phyloP scores from a whole-genome alignment of 2,888 invertebrate species.

The Chirona hameri region DNA sequence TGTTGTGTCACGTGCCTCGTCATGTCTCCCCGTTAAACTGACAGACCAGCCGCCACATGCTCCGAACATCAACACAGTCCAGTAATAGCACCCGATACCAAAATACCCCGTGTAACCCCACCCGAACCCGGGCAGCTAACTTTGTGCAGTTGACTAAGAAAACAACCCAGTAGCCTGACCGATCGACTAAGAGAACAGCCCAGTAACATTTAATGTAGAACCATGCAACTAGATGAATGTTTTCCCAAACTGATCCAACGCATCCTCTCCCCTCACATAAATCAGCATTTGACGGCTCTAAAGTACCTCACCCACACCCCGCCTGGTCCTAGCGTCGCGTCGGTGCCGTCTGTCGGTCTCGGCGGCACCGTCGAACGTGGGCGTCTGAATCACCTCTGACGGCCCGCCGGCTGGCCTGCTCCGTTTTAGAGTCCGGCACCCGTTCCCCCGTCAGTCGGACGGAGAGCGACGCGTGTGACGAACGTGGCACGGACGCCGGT shows the following conservation, averaged over 20 bases:
- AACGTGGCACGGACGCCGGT: slow-evolving; percentile 34
- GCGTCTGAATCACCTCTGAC: not conserved
- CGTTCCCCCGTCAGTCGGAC: slow-evolving; percentile 32
- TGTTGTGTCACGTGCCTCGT: not conserved
- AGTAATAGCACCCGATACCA: not conserved
- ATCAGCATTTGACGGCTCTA: not conserved
- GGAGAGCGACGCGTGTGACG: slow-evolving; percentile 34
- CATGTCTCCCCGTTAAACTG: not conserved
- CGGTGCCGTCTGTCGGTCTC: not conserved
- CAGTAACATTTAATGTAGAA: no score
- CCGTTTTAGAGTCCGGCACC: not conserved
- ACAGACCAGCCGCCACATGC: not conserved
- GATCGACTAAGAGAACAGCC: no score
- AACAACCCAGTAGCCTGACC: no score
- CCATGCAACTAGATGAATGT: no score
- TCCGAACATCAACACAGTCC: not conserved
- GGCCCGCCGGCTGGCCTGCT: not conserved
- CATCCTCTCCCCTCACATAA: not conserved
- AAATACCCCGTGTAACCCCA: no score
- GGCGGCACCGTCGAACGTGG: not conserved
- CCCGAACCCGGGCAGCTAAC: not conserved
- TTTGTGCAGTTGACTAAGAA: not conserved
- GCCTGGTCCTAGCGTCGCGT: not conserved
- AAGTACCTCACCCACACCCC: not conserved
- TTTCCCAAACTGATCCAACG: not conserved